Conservation (phyloP, 2,113 vertebrate species). For the Genyomyrus donnyi region DNA sequence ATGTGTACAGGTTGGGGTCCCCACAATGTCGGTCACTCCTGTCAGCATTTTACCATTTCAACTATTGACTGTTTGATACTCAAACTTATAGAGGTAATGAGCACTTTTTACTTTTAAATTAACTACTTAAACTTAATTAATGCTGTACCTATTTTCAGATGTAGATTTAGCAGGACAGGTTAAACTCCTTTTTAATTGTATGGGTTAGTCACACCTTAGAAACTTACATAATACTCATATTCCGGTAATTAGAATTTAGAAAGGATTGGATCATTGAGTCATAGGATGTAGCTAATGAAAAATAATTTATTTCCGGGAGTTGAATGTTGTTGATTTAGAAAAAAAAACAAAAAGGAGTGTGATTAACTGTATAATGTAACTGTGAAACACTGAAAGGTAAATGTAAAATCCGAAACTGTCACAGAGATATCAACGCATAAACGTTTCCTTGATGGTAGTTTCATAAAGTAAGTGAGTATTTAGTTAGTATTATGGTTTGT, state of each 20-base stretch:
- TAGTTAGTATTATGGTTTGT: background rate
- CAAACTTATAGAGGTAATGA: background rate
- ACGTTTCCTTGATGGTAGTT: background rate
- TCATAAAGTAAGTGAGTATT: background rate
- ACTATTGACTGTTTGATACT: background rate
- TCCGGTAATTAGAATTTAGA: background rate
- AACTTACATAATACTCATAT: background rate
- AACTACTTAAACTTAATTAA: background rate
- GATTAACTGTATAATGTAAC: background rate
- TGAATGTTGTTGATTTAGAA: background rate
- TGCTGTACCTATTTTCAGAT: background rate
- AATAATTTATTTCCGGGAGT: background rate
- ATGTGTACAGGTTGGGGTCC: slow-evolving; percentile 20
- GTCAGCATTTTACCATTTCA: background rate
- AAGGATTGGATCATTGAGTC: background rate
- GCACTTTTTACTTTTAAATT: background rate
- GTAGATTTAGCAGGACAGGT: background rate
- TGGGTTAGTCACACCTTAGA: background rate
- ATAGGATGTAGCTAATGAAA: background rate
- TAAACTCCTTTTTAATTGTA: background rate
- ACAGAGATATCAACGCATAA: background rate
- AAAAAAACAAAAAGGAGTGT: background rate
- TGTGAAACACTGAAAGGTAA: background rate
- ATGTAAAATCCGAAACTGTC: background rate
- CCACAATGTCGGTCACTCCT: background rate